Evolutionary conservation across 1,140 invertebrate species (phyloP), one percentile per base, ranked within the genome.

Genomic region (Stegodyphus dumicola): DNA sequence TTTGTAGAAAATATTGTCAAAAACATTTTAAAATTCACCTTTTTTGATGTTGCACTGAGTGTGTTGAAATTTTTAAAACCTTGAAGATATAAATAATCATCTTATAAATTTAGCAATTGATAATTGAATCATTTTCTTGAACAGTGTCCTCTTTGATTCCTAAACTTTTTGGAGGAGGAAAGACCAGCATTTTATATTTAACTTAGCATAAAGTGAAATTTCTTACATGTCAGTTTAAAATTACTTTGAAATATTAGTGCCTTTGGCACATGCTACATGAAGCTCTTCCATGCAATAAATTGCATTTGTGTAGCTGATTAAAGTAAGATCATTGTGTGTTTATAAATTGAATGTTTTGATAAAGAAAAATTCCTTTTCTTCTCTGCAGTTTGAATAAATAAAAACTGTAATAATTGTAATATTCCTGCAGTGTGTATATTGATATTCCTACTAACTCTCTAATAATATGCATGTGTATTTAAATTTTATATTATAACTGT

Each of bases 271-370:
- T 65, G 74, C 81, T 85, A 33, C 69, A 49, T 56, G 66, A 85
- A 66, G 81, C 81, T 85, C 81, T 85, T 85, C 81, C 81, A 85
- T 85, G 52, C 60, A 51, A 85, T 67, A 67, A 76, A 76, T 77
- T 85, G 81, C 73, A 85, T 85, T 75, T 69, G 81, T 51, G 33
- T 85, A 56, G 73, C 73, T 81, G 53, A 64, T 81, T 81, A 48
- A 53, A 11, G 60, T 65, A 81, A n/a, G 10, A 64, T 73, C 49
- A 65, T 13, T 74, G 71, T 48, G 54, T 74, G 73, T 85, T 85
- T 85, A 52, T 85, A 85, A 77, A 60, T 69, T 66, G 71, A 75
- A 48, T 66, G 60, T 84, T 84, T 85, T 67, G 81, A 81, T 73
- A 67, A 56, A 56, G n/a, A 49, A 77, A 10, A 2, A 65, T 13